Base-by-base conservation (phyloP, 2,113 vertebrate species). In the Neofelis nebulosa region DNA sequence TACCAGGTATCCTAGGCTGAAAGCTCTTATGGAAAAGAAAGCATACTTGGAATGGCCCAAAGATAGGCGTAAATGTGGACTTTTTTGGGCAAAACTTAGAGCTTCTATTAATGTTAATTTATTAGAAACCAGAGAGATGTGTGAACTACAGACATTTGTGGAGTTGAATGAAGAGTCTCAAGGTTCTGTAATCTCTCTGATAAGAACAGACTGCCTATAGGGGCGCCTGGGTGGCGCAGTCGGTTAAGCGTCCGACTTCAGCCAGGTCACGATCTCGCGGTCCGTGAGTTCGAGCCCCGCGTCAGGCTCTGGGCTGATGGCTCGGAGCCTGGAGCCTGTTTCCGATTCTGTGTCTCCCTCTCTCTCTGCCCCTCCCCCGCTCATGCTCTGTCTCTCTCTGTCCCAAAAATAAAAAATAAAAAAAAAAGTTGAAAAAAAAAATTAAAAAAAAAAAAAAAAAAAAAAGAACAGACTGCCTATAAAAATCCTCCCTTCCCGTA, bases 21-120 rank as follows among this genome's bases (percentile, higher is more conserved):
- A 99, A 98, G 97, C 98, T 97, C 99, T 99, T 95, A 99, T 99
- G 99, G 97, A 97, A 41, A 98, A 98, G 25, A 99, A 99, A 95
- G 99, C 99, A 8, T 99, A 99, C 96, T 90, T 99, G 97, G 99
- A 99, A 98, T 99, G 99, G 99, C 99, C 99, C 0, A 99, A 98
- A 96, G 99, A 99, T 52, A 99, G 92, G 76, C 97, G 93, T 94
- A 99, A 99, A 95, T 99, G 95, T 31, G 98, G 98, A 41, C 98
- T 99, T 23, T 99, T 99, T 96, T 99, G 99, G 99, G 98, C 99
- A 61, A 99, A 99, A 80, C 98, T 99, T 38, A 97, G 98, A 79
- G 99, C 99, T 80, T 98, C 99, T 7, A 97, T 99, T 78, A 98
- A 97, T 65, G 73, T 98, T 91, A 98, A 98, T 14, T 55, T 99